Evolutionary conservation across 2,888 invertebrate species (phyloP), one percentile per base, ranked within the genome.

Genomic region (Tubulanus polymorphus): DNA sequence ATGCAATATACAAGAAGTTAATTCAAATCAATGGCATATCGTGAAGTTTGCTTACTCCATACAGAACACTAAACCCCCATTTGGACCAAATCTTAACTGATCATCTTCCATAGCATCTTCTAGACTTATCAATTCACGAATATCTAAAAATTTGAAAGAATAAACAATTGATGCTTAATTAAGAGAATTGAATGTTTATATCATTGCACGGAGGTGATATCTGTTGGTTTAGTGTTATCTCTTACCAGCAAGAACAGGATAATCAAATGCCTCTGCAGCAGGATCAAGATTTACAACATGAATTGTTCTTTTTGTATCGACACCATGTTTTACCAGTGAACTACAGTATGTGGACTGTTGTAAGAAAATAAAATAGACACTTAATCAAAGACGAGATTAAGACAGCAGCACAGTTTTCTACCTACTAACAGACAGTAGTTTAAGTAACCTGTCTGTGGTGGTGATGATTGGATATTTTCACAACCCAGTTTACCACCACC

Each of bases 41-140:
- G 20, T 8, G 15, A 15, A 28, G 20, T 20, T 6, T 56, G 72
- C 86, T 82, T 79, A 89, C 88, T 96, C 93, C 80, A 96, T 87
- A 80, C 95, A 96, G 80, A 92, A 96, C 0, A 96, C 85, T 3
- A 96, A 85, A 1, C 95, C 97, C 5, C 99, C 99, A 79, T 99
- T 99, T 0, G 99, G 99, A 0, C 99, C 99, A 80, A 93, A 93
- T 69, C 88, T 86, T 29, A 97, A 76, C 68, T 93, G 90, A 63
- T 92, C 89, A 80, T 95, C 94, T 74, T 96, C 94, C 94, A 96
- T 95, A 0, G 90, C 93, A 83, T 99, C 97, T 61, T 95, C 93
- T 0, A 97, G 83, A 53, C 71, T 67, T 54, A 99, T 95, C 53
- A 97, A 81, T 45, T 83, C 81, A 48, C 82, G 72, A 8, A 83